Evolutionary conservation across 2,888 invertebrate genomes (phyloP).

Genomic region (Acanthosoma haemorrhoidale): DNA sequence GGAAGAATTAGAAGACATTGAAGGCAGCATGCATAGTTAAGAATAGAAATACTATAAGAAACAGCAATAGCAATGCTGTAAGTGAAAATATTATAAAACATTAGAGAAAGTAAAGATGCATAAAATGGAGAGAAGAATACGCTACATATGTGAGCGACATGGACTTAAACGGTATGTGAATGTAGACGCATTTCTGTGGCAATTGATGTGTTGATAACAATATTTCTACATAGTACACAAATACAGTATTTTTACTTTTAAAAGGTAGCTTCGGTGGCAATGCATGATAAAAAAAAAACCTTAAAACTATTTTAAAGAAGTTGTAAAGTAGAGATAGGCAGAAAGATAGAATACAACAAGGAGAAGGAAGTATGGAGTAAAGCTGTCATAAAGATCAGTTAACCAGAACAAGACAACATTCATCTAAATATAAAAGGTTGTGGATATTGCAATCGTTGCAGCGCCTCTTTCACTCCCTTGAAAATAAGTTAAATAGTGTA

Average conservation of each 20-base stretch:
- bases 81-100: constrained; percentile 37
- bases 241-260: constrained; percentile 23
- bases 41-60: constrained; percentile 38
- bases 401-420: constrained; percentile 34
- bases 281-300: constrained; percentile 31
- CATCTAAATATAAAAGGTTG: constrained; percentile 28
- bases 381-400: constrained; percentile 27
- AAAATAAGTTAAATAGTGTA: not conserved
- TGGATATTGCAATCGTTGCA: constrained; percentile 35
- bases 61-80: constrained; percentile 40
- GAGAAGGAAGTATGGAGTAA: constrained; percentile 33
- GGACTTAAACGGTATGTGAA: constrained; percentile 21
- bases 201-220: constrained; percentile 30
- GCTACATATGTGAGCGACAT: constrained; percentile 25
- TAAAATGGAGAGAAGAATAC: constrained; percentile 30
- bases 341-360: constrained; percentile 28
- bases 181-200: constrained; percentile 26
- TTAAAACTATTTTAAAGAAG: constrained; percentile 21
- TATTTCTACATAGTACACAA: constrained; percentile 30
- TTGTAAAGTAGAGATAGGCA: constrained; percentile 31
- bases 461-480: constrained; percentile 34
- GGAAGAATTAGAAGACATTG: constrained; percentile 26
- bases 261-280: constrained; percentile 32
- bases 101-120: constrained; percentile 31
- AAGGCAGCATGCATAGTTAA: constrained; percentile 36